These are phyloP conservation scores for Lagenorhynchus albirostris DNA, from an alignment of 2,113 vertebrate genomes.

Conservation along the genomic window DNA sequence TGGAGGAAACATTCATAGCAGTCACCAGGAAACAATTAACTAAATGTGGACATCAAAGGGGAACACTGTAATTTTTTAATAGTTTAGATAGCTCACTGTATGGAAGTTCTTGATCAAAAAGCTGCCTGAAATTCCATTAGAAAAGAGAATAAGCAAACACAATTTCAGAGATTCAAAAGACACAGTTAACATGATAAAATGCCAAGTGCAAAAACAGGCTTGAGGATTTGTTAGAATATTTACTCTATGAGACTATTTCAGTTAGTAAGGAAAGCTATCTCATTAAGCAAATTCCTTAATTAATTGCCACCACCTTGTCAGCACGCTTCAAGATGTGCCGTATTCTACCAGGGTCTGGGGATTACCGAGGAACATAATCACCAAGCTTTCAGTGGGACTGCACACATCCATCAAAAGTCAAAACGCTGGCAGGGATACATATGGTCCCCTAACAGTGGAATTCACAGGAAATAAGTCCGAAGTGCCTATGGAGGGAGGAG, in stretches of 20 bases:
- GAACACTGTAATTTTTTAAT: background rate
- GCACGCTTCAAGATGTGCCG: background rate
- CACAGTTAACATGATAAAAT: constrained; percentile 45
- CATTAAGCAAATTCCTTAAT: constrained; percentile 57
- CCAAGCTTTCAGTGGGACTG: background rate
- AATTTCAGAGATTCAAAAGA: constrained; percentile 44
- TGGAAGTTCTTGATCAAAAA: constrained; percentile 64
- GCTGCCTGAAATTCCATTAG: constrained; percentile 70
- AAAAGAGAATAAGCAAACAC: constrained; percentile 63
- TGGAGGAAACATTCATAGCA: background rate
- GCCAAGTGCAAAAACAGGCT: background rate
- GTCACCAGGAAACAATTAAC: constrained; percentile 1
- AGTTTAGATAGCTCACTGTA: background rate
- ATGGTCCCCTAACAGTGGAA: background rate
- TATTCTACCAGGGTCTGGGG: background rate
- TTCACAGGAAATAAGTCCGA: background rate
- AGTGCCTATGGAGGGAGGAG: background rate
- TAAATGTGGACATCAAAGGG: background rate
- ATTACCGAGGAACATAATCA: background rate
- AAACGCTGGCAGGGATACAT: background rate
- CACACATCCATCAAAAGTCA: background rate
- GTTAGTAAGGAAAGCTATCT: background rate
- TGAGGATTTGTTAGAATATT: background rate
- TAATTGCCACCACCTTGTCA: constrained; percentile 38
- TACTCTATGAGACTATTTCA: background rate